Percentiles rank a stretch among this genome's conserved stretches.
Evolutionary conservation across 2,888 invertebrate genomes (phyloP).

Genomic region (Sminthurides aquaticus): DNA sequence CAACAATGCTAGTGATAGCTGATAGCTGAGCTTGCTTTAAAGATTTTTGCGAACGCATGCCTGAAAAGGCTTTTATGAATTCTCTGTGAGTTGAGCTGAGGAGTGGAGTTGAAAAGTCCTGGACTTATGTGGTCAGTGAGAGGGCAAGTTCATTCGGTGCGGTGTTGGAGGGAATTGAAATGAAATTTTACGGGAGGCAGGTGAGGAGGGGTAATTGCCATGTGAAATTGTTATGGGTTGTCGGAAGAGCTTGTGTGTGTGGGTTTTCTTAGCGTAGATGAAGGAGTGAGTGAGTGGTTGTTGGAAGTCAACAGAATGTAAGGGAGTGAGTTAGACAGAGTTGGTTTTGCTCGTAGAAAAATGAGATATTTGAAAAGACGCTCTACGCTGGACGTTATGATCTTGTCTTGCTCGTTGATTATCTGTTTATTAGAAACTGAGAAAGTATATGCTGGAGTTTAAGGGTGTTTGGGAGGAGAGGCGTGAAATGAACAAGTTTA

Average conservation of each 20-base stretch:
- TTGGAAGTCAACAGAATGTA: too few relatives aligned
- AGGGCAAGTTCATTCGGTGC: too few relatives aligned
- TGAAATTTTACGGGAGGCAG: constrained; percentile 25
- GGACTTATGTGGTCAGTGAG: too few relatives aligned
- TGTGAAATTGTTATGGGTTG: constrained; percentile 5
- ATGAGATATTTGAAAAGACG: not conserved
- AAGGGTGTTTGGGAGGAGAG: constrained; percentile 7
- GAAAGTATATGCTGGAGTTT: not conserved
- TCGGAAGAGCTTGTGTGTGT: not conserved
- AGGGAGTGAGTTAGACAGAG: not conserved
- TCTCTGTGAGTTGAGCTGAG: too few relatives aligned
- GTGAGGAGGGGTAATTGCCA: constrained; percentile 20
- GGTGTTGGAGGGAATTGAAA: constrained; percentile 20
- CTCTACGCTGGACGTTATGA: not conserved
- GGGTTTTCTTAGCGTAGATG: not conserved
- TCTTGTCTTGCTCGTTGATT: constrained; percentile 16
- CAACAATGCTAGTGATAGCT: too few relatives aligned
- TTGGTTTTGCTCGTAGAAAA: too few relatives aligned
- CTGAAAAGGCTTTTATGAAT: too few relatives aligned
- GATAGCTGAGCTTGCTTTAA: too few relatives aligned
- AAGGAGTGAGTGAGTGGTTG: not conserved
- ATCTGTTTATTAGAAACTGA: constrained; percentile 22
- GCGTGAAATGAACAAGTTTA: constrained; percentile 18
- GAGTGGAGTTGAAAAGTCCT: too few relatives aligned
- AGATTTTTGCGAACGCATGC: too few relatives aligned